phyloP scores from a whole-genome alignment of 1,140 invertebrate genomes.

The Heliconius hermathena region DNA sequence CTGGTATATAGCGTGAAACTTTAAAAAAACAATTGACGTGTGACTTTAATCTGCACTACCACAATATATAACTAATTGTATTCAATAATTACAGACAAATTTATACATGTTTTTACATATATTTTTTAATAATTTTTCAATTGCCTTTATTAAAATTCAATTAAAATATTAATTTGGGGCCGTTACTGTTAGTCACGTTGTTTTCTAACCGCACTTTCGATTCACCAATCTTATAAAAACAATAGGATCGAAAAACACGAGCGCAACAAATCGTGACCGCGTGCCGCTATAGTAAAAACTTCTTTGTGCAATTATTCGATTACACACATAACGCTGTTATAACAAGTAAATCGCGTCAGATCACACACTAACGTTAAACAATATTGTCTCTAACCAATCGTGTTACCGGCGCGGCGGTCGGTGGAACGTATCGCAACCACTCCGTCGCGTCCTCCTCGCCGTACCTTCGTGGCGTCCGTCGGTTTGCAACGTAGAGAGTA shows the following conservation, averaged over 20 bases:
- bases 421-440: conserved; percentile 38
- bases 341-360: conserved; percentile 51
- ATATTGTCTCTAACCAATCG: conserved; percentile 68
- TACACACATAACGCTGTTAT: conserved; percentile 66
- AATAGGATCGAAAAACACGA: conserved; percentile 57
- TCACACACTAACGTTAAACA: conserved; percentile 53
- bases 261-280: conserved; percentile 59
- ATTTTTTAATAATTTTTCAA: conserved; percentile 22
- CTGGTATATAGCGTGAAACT: too few species aligned
- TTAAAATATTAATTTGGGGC: conserved; percentile 36
- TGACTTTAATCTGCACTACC: too few species aligned
- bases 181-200: conserved; percentile 37
- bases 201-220: conserved; percentile 47
- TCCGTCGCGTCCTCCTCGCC: conserved; percentile 23
- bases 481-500: conserved; percentile 27
- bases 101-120: too few species aligned
- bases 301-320: conserved; percentile 59
- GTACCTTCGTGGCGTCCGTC: background rate
- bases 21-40: too few species aligned
- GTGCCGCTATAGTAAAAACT: conserved; percentile 51
- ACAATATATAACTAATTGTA: too few species aligned
- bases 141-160: conserved; percentile 36
- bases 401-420: conserved; percentile 27
- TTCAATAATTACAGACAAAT: too few species aligned
- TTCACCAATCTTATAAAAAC: conserved; percentile 67